Conservation (phyloP, 2,888 invertebrate genomes). For the Watsonalla binaria region DNA sequence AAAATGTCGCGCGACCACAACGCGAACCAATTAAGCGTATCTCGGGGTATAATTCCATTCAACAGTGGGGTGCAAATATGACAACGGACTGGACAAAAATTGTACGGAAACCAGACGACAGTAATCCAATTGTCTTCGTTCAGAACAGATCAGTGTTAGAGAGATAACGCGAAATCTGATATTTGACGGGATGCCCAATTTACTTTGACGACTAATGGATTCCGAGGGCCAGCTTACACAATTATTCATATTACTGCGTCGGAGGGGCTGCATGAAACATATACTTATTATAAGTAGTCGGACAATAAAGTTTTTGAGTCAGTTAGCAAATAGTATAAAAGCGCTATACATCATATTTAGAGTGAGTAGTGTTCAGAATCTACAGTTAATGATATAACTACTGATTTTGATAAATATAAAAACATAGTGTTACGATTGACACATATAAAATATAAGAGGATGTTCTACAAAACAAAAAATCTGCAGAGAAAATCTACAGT, state of each 20-base stretch:
- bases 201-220: conserved; percentile 65
- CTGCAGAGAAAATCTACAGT: no score
- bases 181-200: conserved; percentile 69
- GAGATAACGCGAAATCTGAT: conserved; percentile 75
- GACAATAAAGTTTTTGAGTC: no score
- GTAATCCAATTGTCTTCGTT: conserved; percentile 73
- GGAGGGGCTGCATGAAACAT: conserved; percentile 10
- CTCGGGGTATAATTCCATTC: conserved; percentile 62
- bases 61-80: conserved; percentile 50
- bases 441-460: no score
- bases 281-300: no score
- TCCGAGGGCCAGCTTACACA: conserved; percentile 47
- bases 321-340: no score
- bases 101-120: conserved; percentile 63
- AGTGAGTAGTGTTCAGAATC: no score
- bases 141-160: conserved; percentile 69
- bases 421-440: no score
- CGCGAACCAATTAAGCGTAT: conserved; percentile 74
- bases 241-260: conserved; percentile 48
- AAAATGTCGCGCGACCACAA: conserved; percentile 73
- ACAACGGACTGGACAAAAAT: conserved; percentile 74
- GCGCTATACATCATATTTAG: no score
- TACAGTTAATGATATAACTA: no score
- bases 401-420: no score
- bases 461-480: no score